Base-by-base conservation (phyloP, 2,888 invertebrate species). In the Drosophila cracens region DNA sequence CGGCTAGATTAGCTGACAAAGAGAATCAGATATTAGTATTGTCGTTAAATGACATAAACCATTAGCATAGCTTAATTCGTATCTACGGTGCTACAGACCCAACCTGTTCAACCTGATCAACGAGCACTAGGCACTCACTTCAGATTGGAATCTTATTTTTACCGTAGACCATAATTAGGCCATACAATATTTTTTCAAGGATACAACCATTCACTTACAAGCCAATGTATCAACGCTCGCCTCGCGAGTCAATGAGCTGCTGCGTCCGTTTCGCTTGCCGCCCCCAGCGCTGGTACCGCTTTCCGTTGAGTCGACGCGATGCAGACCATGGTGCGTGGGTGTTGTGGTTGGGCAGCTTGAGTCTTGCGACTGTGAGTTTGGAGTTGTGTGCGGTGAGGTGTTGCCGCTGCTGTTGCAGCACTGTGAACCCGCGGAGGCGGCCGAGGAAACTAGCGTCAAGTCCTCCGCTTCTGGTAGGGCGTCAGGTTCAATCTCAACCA, bases 181-280 rank as follows among this genome's bases (percentile, higher is more conserved):
- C 18, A 2, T 2, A 27, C 1, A 27, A 49, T 21, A 49, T 18
- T 49, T 49, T 27, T 18, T 18, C 4, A 25, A 2, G 8, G 0
- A 54, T 18, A 38, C 8, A 13, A 21, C 2, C 13, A 46, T 27
- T 10, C n/a, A 84, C 87, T 90, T 80, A 93, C 93, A 95, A n/a
- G 94, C 94, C 54, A 95, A 93, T 1, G 95, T 94, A 85, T 95
- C 95, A 53, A 94, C 94, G 89, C 96, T 97, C 86, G 95, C 95
- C 79, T 97, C 97, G 63, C 96, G 94, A 0, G 95, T 95, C 92
- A 97, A 94, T 13, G 95, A 92, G 81, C 89, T 90, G 74, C 90
- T 90, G 60, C 92, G 92, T 49, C 89, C 91, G 56, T 82, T 81
- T 16, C 87, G 84, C 69, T 88, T 90, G 21, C 83, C 29, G 11